phyloP scores from a whole-genome alignment of 2,113 vertebrate species.

The Pelobates fuscus region DNA sequence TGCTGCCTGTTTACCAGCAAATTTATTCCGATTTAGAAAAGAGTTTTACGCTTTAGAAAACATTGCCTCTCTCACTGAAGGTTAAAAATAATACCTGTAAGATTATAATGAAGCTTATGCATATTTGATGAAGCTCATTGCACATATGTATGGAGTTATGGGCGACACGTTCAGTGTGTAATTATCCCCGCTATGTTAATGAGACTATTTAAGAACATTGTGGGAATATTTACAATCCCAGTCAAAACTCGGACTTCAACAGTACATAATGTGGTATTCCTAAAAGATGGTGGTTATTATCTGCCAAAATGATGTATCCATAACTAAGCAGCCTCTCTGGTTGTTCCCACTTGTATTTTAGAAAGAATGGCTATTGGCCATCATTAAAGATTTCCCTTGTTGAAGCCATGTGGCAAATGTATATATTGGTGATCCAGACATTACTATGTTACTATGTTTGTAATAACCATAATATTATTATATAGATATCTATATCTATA shows the following conservation, averaged over 20 bases:
- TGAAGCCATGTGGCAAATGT: too few relatives aligned
- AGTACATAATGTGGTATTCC: conserved; percentile 30
- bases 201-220: conserved; percentile 49
- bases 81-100: conserved; percentile 53
- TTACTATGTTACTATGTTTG: too few relatives aligned
- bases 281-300: conserved; percentile 19
- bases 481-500: too few relatives aligned
- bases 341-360: neutral
- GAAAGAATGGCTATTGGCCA: conserved; percentile 1
- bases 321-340: neutral
- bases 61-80: conserved; percentile 47
- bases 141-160: conserved; percentile 50
- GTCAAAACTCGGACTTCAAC: conserved; percentile 49
- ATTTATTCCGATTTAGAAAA: conserved; percentile 48
- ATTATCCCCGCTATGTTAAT: conserved; percentile 51
- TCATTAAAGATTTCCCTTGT: neutral
- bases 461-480: too few relatives aligned
- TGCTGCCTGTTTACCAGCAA: conserved; percentile 43
- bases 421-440: too few relatives aligned
- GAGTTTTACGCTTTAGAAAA: conserved; percentile 45
- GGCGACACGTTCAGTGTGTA: conserved; percentile 46
- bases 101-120: conserved; percentile 50
- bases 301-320: neutral
- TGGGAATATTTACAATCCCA: conserved; percentile 49
- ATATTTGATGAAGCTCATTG: conserved; percentile 50